phyloP scores from a whole-genome alignment of 2,113 vertebrate genomes.

The Tauraco erythrolophus region DNA sequence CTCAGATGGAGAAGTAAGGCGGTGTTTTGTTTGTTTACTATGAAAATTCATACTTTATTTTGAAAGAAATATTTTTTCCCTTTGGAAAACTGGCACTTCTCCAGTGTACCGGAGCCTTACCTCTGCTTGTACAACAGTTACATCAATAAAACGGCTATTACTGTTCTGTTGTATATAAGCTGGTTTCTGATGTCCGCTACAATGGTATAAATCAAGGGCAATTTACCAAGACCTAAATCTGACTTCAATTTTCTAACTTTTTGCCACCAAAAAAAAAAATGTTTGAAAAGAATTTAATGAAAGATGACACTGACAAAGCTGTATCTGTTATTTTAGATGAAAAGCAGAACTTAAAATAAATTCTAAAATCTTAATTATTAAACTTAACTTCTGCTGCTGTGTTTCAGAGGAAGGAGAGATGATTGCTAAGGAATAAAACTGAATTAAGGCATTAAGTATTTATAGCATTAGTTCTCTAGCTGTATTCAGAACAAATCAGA shows the following conservation, averaged over 20 bases:
- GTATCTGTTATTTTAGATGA: background rate
- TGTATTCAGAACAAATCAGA: background rate
- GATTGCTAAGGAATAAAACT: background rate
- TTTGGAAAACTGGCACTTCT: background rate
- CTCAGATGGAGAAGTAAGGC: background rate
- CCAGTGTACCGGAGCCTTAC: background rate
- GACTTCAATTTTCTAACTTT: background rate
- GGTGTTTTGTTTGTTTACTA: background rate
- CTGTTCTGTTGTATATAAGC: background rate
- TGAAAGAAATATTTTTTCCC: background rate
- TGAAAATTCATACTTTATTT: background rate
- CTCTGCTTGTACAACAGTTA: background rate
- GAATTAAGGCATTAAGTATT: slow-evolving; percentile 42
- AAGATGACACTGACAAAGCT: background rate
- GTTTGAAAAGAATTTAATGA: background rate
- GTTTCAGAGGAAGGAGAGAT: background rate
- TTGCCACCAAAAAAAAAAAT: background rate
- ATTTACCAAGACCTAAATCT: background rate
- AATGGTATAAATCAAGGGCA: background rate
- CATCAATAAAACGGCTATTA: background rate
- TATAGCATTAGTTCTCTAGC: background rate
- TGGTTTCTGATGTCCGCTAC: background rate
- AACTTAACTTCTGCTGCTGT: background rate
- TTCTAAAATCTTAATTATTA: slow-evolving; percentile 40
- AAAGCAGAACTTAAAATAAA: background rate